Evolutionary conservation across 1,140 invertebrate species (phyloP).

Genomic region (Drosophila bocki): DNA sequence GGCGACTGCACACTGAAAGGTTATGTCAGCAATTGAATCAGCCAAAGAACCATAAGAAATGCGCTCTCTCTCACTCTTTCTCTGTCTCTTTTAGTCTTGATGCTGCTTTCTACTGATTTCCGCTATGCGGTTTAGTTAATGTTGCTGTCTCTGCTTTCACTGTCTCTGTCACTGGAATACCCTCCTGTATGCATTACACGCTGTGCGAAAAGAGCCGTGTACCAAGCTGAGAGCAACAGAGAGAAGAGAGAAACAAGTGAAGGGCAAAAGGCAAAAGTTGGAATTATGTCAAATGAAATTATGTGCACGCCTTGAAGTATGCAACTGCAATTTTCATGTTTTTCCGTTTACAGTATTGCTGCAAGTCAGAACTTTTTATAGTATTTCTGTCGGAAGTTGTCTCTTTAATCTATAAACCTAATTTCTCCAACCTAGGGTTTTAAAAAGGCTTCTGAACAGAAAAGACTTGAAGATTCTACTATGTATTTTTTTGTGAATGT

Average conservation of each 20-base stretch:
- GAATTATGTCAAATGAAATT: conserved; percentile 49
- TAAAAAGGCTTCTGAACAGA: neutral
- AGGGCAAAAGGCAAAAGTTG: conserved; percentile 50
- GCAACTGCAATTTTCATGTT: conserved; percentile 26
- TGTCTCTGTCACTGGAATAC: conserved; percentile 14
- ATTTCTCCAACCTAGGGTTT: neutral
- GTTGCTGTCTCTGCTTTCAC: conserved; percentile 14
- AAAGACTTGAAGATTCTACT: neutral
- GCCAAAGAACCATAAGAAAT: conserved; percentile 31
- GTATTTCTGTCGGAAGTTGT: neutral
- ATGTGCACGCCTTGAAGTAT: conserved; percentile 38
- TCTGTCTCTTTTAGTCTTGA: neutral
- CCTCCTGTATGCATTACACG: conserved; percentile 19
- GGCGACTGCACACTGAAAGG: conserved; percentile 35
- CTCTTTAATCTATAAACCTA: neutral
- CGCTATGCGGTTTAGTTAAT: conserved; percentile 39
- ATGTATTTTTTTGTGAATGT: neutral
- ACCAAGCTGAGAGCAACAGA: conserved; percentile 1
- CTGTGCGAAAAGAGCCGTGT: conserved; percentile 10
- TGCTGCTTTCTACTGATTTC: conserved; percentile 14
- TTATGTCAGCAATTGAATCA: conserved; percentile 56
- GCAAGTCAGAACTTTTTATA: neutral
- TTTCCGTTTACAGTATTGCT: conserved; percentile 11
- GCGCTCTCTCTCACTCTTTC: neutral
- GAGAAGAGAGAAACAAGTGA: neutral